Percentiles rank a stretch among this genome's conserved stretches.
Conservation (phyloP, 1,140 invertebrate species). For the Eueides isabella region DNA sequence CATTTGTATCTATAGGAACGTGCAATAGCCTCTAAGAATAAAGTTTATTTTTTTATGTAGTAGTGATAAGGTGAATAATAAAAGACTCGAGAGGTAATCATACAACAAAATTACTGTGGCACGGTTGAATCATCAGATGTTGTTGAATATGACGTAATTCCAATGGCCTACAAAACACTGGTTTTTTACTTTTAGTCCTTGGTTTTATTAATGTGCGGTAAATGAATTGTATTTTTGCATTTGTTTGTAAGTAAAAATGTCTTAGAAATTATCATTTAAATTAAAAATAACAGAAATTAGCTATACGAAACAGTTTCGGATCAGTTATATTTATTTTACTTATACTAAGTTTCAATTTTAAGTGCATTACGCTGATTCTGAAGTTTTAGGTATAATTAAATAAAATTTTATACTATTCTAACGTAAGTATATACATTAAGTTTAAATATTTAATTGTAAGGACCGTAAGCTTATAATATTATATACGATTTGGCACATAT, state of each 20-base stretch:
- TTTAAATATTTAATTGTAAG: conserved; percentile 7
- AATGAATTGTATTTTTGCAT: background rate
- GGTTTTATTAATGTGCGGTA: background rate
- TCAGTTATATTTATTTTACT: background rate
- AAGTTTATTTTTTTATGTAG: background rate
- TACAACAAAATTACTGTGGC: conserved; percentile 23
- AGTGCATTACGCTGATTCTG: background rate
- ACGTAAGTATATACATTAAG: background rate
- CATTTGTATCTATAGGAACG: background rate
- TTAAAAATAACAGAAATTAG: too few species aligned
- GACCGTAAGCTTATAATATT: conserved; percentile 40
- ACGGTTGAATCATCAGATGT: conserved; percentile 56
- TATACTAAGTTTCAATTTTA: background rate
- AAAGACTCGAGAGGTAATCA: conserved; percentile 4
- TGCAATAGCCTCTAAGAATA: background rate
- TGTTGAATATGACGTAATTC: conserved; percentile 61
- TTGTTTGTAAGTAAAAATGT: background rate
- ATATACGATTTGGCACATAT: conserved; percentile 54
- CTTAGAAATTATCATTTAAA: too few species aligned
- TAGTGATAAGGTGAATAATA: conserved; percentile 24
- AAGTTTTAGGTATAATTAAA: background rate
- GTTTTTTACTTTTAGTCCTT: conserved; percentile 39
- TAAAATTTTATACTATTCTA: background rate
- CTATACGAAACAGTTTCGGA: too few species aligned
- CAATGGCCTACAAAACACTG: conserved; percentile 58